These are phyloP conservation scores for Esperia sulphurella DNA, from an alignment of 2,888 invertebrate species.

Conservation along the genomic window DNA sequence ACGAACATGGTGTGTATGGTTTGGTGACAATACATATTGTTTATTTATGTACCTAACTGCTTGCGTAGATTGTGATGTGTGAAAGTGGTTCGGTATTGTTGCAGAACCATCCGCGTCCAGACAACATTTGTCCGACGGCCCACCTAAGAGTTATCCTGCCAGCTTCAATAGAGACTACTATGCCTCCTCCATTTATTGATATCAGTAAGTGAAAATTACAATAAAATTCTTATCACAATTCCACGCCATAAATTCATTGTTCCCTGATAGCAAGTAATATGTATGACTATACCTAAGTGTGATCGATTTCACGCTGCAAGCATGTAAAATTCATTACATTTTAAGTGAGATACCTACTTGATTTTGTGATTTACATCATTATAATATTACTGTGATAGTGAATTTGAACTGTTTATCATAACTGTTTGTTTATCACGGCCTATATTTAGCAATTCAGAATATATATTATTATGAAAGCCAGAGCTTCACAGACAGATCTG, in stretches of 20 bases:
- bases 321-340: no score
- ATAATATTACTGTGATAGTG: no score
- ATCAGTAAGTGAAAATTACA: conserved; percentile 46
- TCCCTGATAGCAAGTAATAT: conserved; percentile 1
- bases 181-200: conserved; percentile 61
- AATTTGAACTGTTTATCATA: no score
- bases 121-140: conserved; percentile 50
- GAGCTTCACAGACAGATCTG: no score
- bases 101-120: conserved; percentile 56
- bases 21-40: conserved; percentile 39
- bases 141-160: conserved; percentile 67
- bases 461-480: no score
- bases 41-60: conserved; percentile 65
- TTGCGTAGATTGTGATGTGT: conserved; percentile 41
- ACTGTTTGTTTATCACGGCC: no score
- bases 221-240: conserved; percentile 10
- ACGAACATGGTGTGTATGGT: conserved; percentile 36
- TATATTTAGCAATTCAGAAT: no score
- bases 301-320: neutral
- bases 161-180: conserved; percentile 42
- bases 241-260: conserved; percentile 13
- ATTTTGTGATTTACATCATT: no score
- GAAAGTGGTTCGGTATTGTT: conserved; percentile 47
- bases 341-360: no score
- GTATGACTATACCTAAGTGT: neutral